Evolutionary conservation across 2,888 invertebrate genomes (phyloP), one percentile per base, ranked within the genome.

Genomic region (Sphaerophoria rueppellii): DNA sequence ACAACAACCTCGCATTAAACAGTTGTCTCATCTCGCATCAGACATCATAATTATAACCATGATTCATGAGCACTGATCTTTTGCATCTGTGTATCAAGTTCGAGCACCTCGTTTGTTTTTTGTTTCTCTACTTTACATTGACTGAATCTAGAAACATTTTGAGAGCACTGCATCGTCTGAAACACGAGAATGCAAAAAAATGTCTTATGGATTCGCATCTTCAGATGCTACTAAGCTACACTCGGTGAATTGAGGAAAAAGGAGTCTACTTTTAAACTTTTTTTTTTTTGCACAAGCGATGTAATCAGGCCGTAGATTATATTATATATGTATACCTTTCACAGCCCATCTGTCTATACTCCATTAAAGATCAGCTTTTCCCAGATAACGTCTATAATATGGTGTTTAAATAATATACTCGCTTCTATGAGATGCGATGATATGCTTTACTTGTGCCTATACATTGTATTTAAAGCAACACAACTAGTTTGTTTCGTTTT

Each of bases 1-100:
- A 69, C 82, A 82, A 82, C 72, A 82, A 78, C 73, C 78, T 82
- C 77, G 72, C 24, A 24, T 78, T 67, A 82, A 67, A 67, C 82
- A 72, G 72, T 82, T 82, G 78, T 82, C 72, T 67, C 78, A 82
- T 77, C 72, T 78, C 82, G 61, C 78, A 67, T 82, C 72, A 82
- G 78, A 82, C 78, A 69, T 82, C 72, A 78, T 82, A 82, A 82
- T 78, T 77, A 78, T 78, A 78, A 82, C 72, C 82, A 65, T 78
- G 67, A 69, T 63, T 77, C 82, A 65, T 78, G 67, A 61, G 63
- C 57, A 37, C 73, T 73, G 82, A 82, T 73, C 78, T 78, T 78
- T 78, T 78, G 73, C 82, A 78, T 82, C 78, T 82, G 78, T 82
- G 78, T 50, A 65, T 65, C 60, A 67, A 72, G 60, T 65, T 35